Base-by-base conservation (phyloP, 37 sponge, comb jelly and placozoan genomes). In the Lycopodina hypogea region DNA sequence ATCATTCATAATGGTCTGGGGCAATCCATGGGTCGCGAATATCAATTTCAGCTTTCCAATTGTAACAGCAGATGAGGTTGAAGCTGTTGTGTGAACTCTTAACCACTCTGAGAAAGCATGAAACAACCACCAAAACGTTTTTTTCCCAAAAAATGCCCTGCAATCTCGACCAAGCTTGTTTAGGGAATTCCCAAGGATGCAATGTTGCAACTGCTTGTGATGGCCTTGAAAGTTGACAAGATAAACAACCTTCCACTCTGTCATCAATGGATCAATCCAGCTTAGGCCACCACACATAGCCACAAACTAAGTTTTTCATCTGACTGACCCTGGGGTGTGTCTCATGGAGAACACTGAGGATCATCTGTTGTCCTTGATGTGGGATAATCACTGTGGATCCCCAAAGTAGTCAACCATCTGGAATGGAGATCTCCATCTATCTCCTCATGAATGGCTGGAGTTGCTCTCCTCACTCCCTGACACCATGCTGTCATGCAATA, bases 1-100 rank as follows among this genome's bases (percentile, higher is more conserved):
- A 59, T 81, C 82, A 28, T 64, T 51, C 23, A 81, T 74, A 9
- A n/a, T n/a, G n/a, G n/a, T n/a, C n/a, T n/a, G n/a, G n/a, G n/a
- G n/a, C n/a, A n/a, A n/a, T n/a, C n/a, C 40, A 48, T 22, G 56
- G 17, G 12, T 81, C 45, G 21, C 71, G 74, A 15, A 81, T 30
- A 37, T 59, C 82, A 29, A 37, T 28, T 63, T 34, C 12, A 64
- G 78, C 26, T 39, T 35, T 33, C 3, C 24, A 3, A n/a, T n/a
- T n/a, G n/a, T n/a, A n/a, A n/a, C n/a, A n/a, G n/a, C n/a, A n/a
- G n/a, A n/a, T n/a, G n/a, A n/a, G n/a, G n/a, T n/a, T n/a, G n/a
- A n/a, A n/a, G n/a, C n/a, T n/a, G n/a, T n/a, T n/a, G n/a, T n/a
- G n/a, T 35, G 23, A 15, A 64, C 68, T 48, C 64, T 67, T 41